Percentiles rank a stretch among this genome's conserved stretches.
Conservation (phyloP, 53 echinoderm and acorn worm genomes). For the Glandiceps talaboti region DNA sequence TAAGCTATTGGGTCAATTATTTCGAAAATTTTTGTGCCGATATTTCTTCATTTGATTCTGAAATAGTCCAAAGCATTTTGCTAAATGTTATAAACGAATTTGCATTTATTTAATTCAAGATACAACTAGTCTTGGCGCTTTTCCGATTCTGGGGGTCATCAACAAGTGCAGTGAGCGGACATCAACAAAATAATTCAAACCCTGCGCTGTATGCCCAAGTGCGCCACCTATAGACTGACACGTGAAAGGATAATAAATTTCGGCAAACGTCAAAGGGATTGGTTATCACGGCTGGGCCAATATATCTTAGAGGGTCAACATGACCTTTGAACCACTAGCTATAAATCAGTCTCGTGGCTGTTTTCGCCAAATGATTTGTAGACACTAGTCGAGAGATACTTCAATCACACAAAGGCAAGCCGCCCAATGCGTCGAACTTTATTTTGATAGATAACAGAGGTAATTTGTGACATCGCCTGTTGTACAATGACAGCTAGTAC, state of each 20-base stretch:
- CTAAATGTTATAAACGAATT: no score
- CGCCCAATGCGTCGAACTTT: not conserved
- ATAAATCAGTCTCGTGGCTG: not conserved
- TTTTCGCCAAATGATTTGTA: not conserved
- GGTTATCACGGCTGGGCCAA: not conserved
- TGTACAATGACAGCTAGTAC: not conserved
- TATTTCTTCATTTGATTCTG: no score
- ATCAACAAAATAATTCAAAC: no score
- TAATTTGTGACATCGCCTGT: not conserved
- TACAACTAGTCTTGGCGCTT: no score
- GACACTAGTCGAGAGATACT: not conserved
- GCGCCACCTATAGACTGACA: not conserved
- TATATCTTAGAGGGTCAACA: not conserved
- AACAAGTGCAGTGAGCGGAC: no score
- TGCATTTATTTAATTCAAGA: no score
- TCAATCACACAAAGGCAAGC: not conserved
- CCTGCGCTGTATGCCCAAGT: no score
- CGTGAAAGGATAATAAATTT: not conserved
- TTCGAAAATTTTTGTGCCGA: no score
- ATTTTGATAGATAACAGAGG: not conserved
- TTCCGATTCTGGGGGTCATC: no score
- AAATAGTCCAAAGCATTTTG: no score
- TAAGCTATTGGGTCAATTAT: no score
- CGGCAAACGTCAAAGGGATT: not conserved
- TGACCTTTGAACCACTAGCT: not conserved